Evolutionary conservation across 2,888 invertebrate genomes (phyloP).

Genomic region (Chloroclysta siterata): DNA sequence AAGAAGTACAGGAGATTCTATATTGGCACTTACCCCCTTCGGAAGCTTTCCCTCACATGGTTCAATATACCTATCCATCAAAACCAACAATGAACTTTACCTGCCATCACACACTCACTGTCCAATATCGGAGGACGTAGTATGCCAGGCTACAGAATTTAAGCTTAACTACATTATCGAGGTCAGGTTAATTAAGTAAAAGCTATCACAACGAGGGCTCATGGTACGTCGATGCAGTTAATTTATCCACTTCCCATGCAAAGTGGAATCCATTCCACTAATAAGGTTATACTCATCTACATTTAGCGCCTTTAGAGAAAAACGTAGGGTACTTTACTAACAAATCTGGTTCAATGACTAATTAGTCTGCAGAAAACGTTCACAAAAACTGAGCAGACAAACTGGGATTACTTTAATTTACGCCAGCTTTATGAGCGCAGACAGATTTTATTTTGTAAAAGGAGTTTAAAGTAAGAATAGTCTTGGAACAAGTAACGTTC

Average conservation of each 20-base stretch:
- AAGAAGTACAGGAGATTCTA: too few relatives aligned
- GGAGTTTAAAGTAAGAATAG: background rate
- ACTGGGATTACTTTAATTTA: slow-evolving; percentile 16
- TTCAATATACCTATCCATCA: too few relatives aligned
- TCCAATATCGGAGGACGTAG: slow-evolving; percentile 13
- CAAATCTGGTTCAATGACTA: slow-evolving; percentile 1
- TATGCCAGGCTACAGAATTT: slow-evolving; percentile 8
- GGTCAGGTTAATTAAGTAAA: slow-evolving; percentile 28
- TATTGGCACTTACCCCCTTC: too few relatives aligned
- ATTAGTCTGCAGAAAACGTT: slow-evolving; percentile 6
- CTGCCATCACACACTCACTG: slow-evolving; percentile 14
- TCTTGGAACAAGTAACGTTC: background rate
- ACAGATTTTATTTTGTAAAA: slow-evolving; percentile 3
- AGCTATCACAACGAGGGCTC: slow-evolving; percentile 15
- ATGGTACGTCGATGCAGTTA: slow-evolving; percentile 9
- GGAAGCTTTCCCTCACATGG: too few relatives aligned
- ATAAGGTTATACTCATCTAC: background rate
- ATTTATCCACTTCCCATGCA: slow-evolving; percentile 7
- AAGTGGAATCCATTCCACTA: slow-evolving; percentile 2
- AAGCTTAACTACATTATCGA: slow-evolving; percentile 24
- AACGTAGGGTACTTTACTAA: background rate
- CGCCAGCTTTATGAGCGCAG: slow-evolving; percentile 3
- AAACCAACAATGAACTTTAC: background rate
- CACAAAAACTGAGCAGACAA: slow-evolving; percentile 14
- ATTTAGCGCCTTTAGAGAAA: background rate